A percentile compares a stretch with the other conserved stretches of the same genome.
These are phyloP conservation scores for Sisor rabdophorus DNA, from an alignment of 2,113 vertebrate species.

Conservation along the genomic window DNA sequence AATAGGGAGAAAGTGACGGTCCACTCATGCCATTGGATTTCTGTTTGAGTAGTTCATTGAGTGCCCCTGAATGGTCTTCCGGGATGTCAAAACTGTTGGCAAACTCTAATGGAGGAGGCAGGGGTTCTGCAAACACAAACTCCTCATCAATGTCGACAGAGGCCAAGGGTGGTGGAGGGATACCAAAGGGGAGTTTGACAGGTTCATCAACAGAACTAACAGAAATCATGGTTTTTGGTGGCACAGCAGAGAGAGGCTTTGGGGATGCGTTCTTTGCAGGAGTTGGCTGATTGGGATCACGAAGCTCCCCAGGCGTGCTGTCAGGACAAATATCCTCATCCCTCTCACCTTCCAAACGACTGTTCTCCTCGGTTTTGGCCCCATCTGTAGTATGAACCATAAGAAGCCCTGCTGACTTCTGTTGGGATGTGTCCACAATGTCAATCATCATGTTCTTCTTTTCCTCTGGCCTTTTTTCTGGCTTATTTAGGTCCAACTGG, in stretches of 20 bases:
- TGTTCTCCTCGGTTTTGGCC: constrained; percentile 57
- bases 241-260: constrained; percentile 58
- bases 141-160: constrained; percentile 86
- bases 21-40: constrained; percentile 65
- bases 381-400: constrained; percentile 83
- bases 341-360: constrained; percentile 65
- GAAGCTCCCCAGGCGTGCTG: constrained; percentile 56
- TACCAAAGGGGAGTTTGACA: constrained; percentile 80
- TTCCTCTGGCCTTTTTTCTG: constrained; percentile 66
- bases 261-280: constrained; percentile 61
- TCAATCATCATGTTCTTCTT: constrained; percentile 78
- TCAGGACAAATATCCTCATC: constrained; percentile 58
- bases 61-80: constrained; percentile 68
- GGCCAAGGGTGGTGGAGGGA: constrained; percentile 82
- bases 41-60: constrained; percentile 70
- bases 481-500: constrained; percentile 68
- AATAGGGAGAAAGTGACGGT: constrained; percentile 56
- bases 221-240: constrained; percentile 75
- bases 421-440: constrained; percentile 79
- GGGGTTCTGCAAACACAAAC: constrained; percentile 82
- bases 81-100: constrained; percentile 90
- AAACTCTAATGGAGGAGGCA: constrained; percentile 85
- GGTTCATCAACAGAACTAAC: constrained; percentile 80
- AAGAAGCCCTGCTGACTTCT: constrained; percentile 79
- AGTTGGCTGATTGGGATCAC: constrained; percentile 64